Evolutionary conservation across 2,113 vertebrate species (phyloP), one percentile per base, ranked within the genome.

Genomic region (Osmerus mordax): DNA sequence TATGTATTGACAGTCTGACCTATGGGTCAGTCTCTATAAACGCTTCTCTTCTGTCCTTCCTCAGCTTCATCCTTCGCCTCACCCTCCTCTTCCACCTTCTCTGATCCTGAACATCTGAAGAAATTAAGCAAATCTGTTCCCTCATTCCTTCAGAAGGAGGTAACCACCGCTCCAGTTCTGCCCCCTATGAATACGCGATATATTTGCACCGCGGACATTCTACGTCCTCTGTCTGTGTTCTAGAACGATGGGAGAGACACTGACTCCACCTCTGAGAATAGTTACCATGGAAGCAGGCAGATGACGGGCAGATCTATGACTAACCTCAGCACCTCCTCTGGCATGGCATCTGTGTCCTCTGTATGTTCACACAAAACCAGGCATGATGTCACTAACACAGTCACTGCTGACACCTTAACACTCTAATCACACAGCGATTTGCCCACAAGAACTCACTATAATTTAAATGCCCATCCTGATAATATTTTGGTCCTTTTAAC

Each of bases 111-210:
- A 69, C 95, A 94, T 81, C 78, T 97, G 82, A 98, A 95, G 92
- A 92, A 93, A 75, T 91, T 98, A 88, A 98, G 97, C 92, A 95
- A 95, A 86, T 99, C 97, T 0, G 96, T 98, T 64, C 96, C 97
- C 13, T 92, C 91, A 2, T 95, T 96, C 84, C 82, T 94, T 68
- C 91, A 96, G 82, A 92, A 96, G 71, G 94, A 99, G 94, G 97
- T 89, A 89, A 86, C 79, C 41, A 14, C 25, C 3, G 36, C 3
- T 32, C 1, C 14, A 11, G 2, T 36, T 78, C 78, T 67, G 13
- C 12, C 65, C 64, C 18, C 52, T 52, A 47, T 12, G 41, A 12
- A 47, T 0, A 12, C 9, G 2, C 9, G 13, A 13, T 67, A 61
- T 55, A 65, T 69, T 58, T 61, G 65, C 72, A 2, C 75, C 67